Base-by-base conservation (phyloP, 2,888 invertebrate genomes). In the Erebia epiphron region DNA sequence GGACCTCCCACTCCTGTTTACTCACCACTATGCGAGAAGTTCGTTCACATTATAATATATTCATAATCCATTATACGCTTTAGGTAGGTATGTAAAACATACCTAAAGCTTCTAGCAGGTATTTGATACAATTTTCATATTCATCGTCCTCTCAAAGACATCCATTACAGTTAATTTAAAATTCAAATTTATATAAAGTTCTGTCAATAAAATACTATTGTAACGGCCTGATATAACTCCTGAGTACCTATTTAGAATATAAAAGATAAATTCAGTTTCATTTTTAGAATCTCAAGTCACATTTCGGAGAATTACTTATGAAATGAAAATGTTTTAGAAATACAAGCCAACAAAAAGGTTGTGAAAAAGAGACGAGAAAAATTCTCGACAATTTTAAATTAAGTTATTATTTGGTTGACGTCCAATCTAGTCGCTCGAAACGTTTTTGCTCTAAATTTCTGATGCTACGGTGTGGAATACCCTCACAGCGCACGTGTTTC, bases 161-260 rank as follows among this genome's bases (percentile, higher is more conserved):
- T 68, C 68, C 64, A 65, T 71, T 71, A 46, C 64, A 60, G 52
- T 46, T 68, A 46, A 56, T 68, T 61, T 68, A 18, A 52, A 54
- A 71, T 71, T 68, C 61, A 61, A 65, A 71, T 49, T 26, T 18
- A 16, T 43, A 18, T 14, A 58, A 63, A 52, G 26, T 67, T 64
- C 18, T 35, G 50, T 63, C 54, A 62, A 66, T 35, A 61, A 66
- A 69, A 65, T 68, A 71, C 64, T 68, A 71, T 60, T 60, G 35
- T 64, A 63, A 54, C 10, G 14, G 10, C 21, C 21, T 21, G 14
- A 16, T 41, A 16, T 58, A 26, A 41, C 60, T 41, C 7, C 41
- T n/a, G 11, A 41, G 16, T 16, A n/a, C n/a, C n/a, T n/a, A 43
- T 43, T 60, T 16, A 3, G 16, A 60, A 2, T 60, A 10, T 60